Base-by-base conservation (phyloP, 2,113 vertebrate genomes). In the Rhea americana region DNA sequence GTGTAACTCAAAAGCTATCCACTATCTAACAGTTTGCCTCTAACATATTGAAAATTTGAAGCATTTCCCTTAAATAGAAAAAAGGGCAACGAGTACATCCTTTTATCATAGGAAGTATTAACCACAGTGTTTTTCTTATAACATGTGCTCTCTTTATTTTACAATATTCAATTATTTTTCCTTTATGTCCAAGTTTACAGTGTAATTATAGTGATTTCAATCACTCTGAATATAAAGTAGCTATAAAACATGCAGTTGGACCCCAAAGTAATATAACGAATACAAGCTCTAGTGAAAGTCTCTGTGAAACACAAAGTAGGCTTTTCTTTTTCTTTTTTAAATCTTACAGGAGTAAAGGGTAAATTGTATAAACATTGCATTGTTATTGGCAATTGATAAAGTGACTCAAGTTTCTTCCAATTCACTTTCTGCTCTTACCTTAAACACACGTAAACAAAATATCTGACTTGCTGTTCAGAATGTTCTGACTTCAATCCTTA, bases 321-420 rank as follows among this genome's bases (percentile, higher is more conserved):
- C n/a, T 35, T 20, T 37, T 35, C 22, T 0, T 0, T 16, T 0
- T 10, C 17, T 17, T n/a, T 41, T 28, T 13, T 20, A 61, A 59
- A 11, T 7, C 66, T 77, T 16, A 6, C 10, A 48, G 13, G 43
- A 50, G 4, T 7, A 32, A 63, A 45, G 58, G 78, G 89, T 8
- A n/a, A 82, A 62, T 5, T 1, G 4, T 35, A 35, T 35, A 35
- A 35, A 35, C 35, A 35, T 35, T 35, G 35, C 35, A 35, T 35
- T 35, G 35, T 35, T 35, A 35, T 35, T 35, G 35, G 35, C 35
- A 35, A 35, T 35, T 35, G 35, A 35, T 2, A 14, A 25, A 65
- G 10, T 21, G 26, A 50, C 7, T 61, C 21, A 3, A 5, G 39
- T 15, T 75, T 81, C 51, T 67, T 67, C 66, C 28, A 22, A 9